Evolutionary conservation across 2,888 invertebrate genomes (phyloP), one percentile per base, ranked within the genome.

Genomic region (Bellardia bayeri): DNA sequence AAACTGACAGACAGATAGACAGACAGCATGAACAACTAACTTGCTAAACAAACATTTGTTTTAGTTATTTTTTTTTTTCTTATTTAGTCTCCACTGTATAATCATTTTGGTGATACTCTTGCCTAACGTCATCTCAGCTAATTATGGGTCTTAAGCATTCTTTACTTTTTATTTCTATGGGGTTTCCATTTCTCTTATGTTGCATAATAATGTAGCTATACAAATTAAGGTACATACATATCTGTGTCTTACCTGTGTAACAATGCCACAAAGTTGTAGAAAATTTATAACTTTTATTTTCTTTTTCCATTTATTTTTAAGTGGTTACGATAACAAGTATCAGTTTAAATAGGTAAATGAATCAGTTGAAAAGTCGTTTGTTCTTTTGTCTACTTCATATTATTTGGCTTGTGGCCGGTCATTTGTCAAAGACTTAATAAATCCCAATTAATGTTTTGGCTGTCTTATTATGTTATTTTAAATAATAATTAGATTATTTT

Each of bases 91-190:
- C 13, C n/a, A 45, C 42, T 56, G 16, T 7, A 7, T 11, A 54
- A 9, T 42, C 9, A 42, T 45, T 11, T 2, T 42, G 4, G 23
- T 16, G 56, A 42, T 54, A 49, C 80, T 63, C 68, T 80, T 85
- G 85, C 61, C 74, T 45, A 63, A 61, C 74, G 74, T 85, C 80
- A 80, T 63, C 54, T 68, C 75, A 80, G 42, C 74, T 75, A 80
- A 85, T 80, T 85, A 75, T 64, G 54, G 64, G 49, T 56, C 74
- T 63, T 63, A 37, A 79, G 69, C 33, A 69, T 58, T 49, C 42
- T 72, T 74, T 54, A 51, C 40, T 42, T 54, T 68, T 61, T 71
- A 37, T 64, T 49, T 61, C 42, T 64, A 78, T 71, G n/a, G n/a
- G 0, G n/a, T 69, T 56, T 42, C 58, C 30, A 56, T 56, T 40